These are phyloP conservation scores for Lutraria rhynchaena DNA, from an alignment of 1,140 invertebrate genomes.

Conservation along the genomic window DNA sequence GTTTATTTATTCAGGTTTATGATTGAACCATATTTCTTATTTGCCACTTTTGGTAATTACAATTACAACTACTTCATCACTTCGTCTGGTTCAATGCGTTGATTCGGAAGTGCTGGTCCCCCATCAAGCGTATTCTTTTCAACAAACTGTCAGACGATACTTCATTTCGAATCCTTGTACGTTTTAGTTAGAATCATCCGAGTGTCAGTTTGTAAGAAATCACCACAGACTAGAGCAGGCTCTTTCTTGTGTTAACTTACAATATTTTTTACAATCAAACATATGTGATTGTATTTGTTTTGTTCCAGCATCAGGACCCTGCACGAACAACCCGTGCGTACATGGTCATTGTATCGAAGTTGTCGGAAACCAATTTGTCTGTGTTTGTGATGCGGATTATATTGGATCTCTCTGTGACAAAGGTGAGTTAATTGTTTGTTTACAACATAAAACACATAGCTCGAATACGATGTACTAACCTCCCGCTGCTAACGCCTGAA, in stretches of 20 bases:
- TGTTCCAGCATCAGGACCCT: neutral
- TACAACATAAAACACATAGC: no score
- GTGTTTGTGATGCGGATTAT: neutral
- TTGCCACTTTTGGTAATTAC: no score
- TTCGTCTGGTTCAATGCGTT: no score
- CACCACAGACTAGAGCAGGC: neutral
- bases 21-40: no score
- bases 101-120: no score
- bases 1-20: no score
- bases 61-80: no score
- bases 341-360: neutral
- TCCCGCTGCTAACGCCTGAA: no score
- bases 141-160: no score
- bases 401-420: neutral
- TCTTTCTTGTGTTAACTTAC: neutral
- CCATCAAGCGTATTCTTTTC: no score
- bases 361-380: neutral
- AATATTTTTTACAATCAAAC: neutral
- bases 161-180: neutral
- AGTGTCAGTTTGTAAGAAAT: neutral
- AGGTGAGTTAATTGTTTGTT: slow-evolving; percentile 13
- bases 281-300: neutral
- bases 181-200: neutral
- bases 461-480: no score
- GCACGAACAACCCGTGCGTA: neutral